These are phyloP conservation scores for Dryobota labecula DNA, from an alignment of 2,888 invertebrate genomes.

Conservation along the genomic window DNA sequence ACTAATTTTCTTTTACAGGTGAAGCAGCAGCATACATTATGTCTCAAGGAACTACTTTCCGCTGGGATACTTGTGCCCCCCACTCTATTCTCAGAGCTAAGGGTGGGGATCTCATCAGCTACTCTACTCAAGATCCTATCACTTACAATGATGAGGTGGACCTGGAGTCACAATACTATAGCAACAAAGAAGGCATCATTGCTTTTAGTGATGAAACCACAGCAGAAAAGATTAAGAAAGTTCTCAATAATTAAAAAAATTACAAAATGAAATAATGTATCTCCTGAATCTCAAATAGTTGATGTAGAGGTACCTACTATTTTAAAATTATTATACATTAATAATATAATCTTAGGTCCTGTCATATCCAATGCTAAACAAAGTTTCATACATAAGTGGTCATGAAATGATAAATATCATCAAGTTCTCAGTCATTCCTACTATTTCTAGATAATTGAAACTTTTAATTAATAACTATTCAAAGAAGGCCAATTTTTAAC, in stretches of 20 bases:
- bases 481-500: slow-evolving; percentile 32
- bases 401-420: slow-evolving; percentile 35
- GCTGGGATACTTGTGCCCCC: slow-evolving; percentile 98
- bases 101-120: slow-evolving; percentile 93
- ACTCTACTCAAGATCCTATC: slow-evolving; percentile 71
- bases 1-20: slow-evolving; percentile 70
- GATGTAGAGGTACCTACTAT: slow-evolving; percentile 34
- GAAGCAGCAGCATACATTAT: slow-evolving; percentile 92
- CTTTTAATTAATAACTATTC: slow-evolving; percentile 24
- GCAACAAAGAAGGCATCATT: slow-evolving; percentile 83
- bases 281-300: slow-evolving; percentile 30
- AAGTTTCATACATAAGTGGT: slow-evolving; percentile 3
- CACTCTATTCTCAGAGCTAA: slow-evolving; percentile 95
- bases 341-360: slow-evolving; percentile 23
- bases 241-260: slow-evolving; percentile 55
- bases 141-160: slow-evolving; percentile 79
- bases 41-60: slow-evolving; percentile 94
- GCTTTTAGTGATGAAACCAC: slow-evolving; percentile 75
- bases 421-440: slow-evolving; percentile 25
- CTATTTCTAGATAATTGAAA: slow-evolving; percentile 14
- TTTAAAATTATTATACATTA: slow-evolving; percentile 20
- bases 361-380: slow-evolving; percentile 2
- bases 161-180: slow-evolving; percentile 78
- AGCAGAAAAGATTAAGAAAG: slow-evolving; percentile 72
- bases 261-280: neutral